Evolutionary conservation across 2,113 vertebrate genomes (phyloP).

Genomic region (Podocnemis expansa): DNA sequence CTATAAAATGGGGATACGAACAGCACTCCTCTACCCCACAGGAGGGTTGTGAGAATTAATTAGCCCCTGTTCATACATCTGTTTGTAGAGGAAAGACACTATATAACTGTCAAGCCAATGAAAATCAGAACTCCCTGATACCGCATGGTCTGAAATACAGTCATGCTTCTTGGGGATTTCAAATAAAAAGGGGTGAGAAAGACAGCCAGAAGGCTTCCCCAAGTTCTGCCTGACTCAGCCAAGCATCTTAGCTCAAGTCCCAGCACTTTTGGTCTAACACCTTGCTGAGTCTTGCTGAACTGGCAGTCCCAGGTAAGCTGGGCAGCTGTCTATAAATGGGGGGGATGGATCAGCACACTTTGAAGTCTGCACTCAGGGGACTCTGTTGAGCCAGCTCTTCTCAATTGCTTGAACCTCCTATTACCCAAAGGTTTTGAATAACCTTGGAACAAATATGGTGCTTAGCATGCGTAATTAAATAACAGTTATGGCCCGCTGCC

Average conservation of each 20-base stretch:
- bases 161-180: neutral
- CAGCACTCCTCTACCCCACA: neutral
- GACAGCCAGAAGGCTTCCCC: neutral
- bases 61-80: neutral
- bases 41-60: neutral
- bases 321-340: neutral
- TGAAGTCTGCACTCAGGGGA: neutral
- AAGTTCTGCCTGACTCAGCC: neutral
- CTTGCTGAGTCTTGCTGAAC: rapidly evolving
- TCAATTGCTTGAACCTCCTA: neutral
- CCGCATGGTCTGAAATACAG: neutral
- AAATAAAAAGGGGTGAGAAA: neutral
- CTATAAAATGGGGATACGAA: neutral
- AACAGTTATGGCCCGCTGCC: neutral
- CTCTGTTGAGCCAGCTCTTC: neutral
- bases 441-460: neutral
- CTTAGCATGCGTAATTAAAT: neutral
- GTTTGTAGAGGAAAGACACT: neutral
- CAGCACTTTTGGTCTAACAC: neutral
- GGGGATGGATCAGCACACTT: neutral
- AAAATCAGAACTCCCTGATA: neutral
- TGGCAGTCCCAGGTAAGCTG: neutral
- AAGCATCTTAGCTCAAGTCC: neutral
- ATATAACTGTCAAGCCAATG: neutral
- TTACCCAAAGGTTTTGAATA: neutral